Conservation (phyloP, 2,888 invertebrate species). For the Pediacus dermestoides region DNA sequence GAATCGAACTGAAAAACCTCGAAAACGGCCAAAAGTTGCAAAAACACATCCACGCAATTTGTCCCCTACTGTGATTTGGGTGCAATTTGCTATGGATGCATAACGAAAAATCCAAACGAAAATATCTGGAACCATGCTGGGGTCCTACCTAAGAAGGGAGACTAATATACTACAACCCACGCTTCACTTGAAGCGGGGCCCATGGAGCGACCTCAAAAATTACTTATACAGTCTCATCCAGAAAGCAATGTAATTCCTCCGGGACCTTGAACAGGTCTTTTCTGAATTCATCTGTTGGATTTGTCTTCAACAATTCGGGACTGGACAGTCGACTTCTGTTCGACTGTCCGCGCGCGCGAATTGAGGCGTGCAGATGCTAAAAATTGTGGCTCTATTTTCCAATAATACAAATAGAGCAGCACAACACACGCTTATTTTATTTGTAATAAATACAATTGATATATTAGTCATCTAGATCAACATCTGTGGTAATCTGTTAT, state of each 20-base stretch:
- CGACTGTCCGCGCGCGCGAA: constrained; percentile 34
- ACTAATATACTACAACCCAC: constrained; percentile 44
- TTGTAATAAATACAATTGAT: too few relatives aligned
- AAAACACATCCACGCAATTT: too few relatives aligned
- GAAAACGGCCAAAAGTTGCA: constrained; percentile 45
- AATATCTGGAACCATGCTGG: constrained; percentile 38
- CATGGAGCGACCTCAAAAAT: constrained; percentile 52
- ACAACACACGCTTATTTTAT: too few relatives aligned
- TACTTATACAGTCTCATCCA: constrained; percentile 53
- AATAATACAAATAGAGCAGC: too few relatives aligned
- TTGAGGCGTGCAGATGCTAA: constrained; percentile 37
- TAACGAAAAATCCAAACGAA: constrained; percentile 1
- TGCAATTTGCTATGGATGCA: constrained; percentile 3
- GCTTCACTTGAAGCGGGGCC: constrained; percentile 26
- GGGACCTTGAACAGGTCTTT: constrained; percentile 46
- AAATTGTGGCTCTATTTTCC: too few relatives aligned
- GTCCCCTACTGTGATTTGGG: too few relatives aligned
- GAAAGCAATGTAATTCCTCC: constrained; percentile 51
- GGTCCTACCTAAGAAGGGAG: constrained; percentile 49
- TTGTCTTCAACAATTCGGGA: constrained; percentile 50
- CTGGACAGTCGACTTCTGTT: constrained; percentile 28
- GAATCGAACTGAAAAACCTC: constrained; percentile 31
- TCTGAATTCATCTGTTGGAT: constrained; percentile 51
- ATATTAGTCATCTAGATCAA: too few relatives aligned
- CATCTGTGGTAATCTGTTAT: too few relatives aligned